A percentile compares a stretch with the other conserved stretches of the same genome.
Conservation (phyloP, 1,140 invertebrate genomes). For the Acromyrmex echinatior region DNA sequence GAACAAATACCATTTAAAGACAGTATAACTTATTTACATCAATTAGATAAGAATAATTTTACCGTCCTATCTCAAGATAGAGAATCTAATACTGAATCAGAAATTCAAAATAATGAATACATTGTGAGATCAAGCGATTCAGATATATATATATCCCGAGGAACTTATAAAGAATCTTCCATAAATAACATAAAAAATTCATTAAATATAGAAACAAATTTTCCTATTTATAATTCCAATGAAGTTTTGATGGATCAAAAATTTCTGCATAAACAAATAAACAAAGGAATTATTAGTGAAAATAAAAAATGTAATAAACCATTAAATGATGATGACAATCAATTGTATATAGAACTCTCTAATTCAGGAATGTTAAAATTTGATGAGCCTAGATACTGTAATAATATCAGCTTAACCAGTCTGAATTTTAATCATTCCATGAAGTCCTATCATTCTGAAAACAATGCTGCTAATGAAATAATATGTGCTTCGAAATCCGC, state of each 20-base stretch:
- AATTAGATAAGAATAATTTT: conserved; percentile 56
- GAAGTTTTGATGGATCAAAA: conserved; percentile 14
- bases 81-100: background rate
- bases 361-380: conserved; percentile 47
- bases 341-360: conserved; percentile 23
- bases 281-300: conserved; percentile 8
- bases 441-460: conserved; percentile 23
- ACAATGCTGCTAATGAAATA: background rate
- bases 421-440: background rate
- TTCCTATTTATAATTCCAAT: conserved; percentile 9
- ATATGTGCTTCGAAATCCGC: background rate
- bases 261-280: conserved; percentile 25
- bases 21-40: conserved; percentile 26
- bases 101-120: background rate
- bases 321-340: conserved; percentile 29
- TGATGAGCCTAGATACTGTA: conserved; percentile 20
- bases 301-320: conserved; percentile 29
- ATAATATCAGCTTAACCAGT: background rate
- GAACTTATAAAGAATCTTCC: conserved; percentile 6
- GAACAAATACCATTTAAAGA: conserved; percentile 59
- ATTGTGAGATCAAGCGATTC: background rate
- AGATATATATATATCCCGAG: background rate
- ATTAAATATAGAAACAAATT: conserved; percentile 5
- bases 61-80: conserved; percentile 34
- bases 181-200: background rate